phyloP scores from a whole-genome alignment of 2,797 vertebrate genomes.

The Merluccius polli region DNA sequence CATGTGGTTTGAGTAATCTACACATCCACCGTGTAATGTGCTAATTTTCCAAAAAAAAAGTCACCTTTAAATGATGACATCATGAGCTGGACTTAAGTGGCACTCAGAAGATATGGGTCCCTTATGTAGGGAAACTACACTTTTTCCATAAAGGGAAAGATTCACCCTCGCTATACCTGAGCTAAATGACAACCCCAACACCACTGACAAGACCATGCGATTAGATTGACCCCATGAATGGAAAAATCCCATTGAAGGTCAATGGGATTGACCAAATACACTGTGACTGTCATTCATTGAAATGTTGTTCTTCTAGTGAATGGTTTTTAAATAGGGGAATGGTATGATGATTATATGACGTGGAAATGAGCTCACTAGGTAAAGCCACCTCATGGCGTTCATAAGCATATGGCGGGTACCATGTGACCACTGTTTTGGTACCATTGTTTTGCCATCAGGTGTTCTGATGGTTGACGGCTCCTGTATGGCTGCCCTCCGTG shows the following conservation, averaged over 20 bases:
- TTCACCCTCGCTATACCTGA: slow-evolving; percentile 30
- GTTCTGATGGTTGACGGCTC: slow-evolving; percentile 21
- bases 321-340: neutral
- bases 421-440: slow-evolving; percentile 52
- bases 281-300: neutral
- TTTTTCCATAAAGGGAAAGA: neutral
- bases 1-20: slow-evolving; percentile 32
- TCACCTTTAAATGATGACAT: slow-evolving; percentile 33
- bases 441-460: slow-evolving; percentile 53
- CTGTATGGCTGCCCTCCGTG: slow-evolving; percentile 33
- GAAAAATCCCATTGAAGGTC: neutral
- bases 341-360: neutral
- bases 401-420: neutral
- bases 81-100: slow-evolving; percentile 16
- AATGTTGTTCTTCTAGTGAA: too few relatives aligned
- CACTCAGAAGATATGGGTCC: slow-evolving; percentile 30
- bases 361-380: neutral
- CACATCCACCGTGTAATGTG: neutral
- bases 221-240: neutral
- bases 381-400: neutral
- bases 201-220: neutral
- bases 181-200: slow-evolving; percentile 24
- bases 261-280: neutral
- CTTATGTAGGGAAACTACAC: neutral
- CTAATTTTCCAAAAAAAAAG: slow-evolving; percentile 1